A percentile compares a stretch with the other conserved stretches of the same genome.
These are phyloP conservation scores for Brachionichthys hirsutus DNA, from an alignment of 2,113 vertebrate species.

Conservation along the genomic window DNA sequence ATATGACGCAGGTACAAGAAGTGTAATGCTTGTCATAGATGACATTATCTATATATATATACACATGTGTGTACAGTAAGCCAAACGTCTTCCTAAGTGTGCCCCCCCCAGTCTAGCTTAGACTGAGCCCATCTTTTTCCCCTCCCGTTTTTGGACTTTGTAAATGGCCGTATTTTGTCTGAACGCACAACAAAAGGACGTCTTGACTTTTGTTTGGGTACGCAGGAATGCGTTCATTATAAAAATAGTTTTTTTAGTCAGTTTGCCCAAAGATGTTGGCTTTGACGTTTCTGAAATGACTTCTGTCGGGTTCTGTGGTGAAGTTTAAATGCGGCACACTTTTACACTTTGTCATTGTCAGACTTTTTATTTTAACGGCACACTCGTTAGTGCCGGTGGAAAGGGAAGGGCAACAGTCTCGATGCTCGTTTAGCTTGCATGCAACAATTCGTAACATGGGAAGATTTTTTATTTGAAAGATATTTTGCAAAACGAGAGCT, in stretches of 20 bases:
- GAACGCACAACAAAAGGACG: constrained; percentile 9
- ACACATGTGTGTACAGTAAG: background rate
- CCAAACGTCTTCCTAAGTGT: constrained; percentile 14
- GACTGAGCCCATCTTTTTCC: background rate
- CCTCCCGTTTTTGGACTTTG: background rate
- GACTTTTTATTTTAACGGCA: constrained; percentile 11
- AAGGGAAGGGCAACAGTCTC: constrained; percentile 27
- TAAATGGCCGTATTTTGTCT: background rate
- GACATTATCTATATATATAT: background rate
- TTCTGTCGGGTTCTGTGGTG: constrained; percentile 11
- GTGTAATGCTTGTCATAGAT: background rate
- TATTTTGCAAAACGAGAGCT: constrained; percentile 48
- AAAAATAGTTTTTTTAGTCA: background rate
- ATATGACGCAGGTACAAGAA: constrained; percentile 7
- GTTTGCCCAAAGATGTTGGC: constrained; percentile 36
- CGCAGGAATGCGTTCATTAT: constrained; percentile 23
- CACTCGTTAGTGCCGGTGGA: constrained; percentile 20
- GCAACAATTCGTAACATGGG: constrained; percentile 49
- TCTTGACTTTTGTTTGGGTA: constrained; percentile 29
- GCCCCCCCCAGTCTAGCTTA: background rate
- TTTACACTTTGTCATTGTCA: constrained; percentile 10
- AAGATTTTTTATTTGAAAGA: constrained; percentile 13
- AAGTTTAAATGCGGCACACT: constrained; percentile 1
- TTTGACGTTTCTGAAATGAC: constrained; percentile 17
- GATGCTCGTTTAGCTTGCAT: constrained; percentile 66